Evolutionary conservation across 2,888 invertebrate genomes (phyloP).

Genomic region (Eristalis intricaria): DNA sequence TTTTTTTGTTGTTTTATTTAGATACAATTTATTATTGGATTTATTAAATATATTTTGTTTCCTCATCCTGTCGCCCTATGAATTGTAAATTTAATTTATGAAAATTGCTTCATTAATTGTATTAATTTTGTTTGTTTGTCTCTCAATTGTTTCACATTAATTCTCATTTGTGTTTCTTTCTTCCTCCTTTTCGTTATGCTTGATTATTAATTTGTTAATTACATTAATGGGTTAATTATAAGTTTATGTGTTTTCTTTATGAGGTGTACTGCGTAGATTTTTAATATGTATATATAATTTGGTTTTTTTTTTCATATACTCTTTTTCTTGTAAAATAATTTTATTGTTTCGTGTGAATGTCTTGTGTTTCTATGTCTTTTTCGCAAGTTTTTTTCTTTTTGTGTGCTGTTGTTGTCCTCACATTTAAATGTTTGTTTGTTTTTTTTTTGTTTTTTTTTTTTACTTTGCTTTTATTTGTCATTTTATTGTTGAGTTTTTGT

Average conservation of each 20-base stretch:
- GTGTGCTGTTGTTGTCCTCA: constrained; percentile 8
- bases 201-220: constrained; percentile 66
- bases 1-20: constrained; percentile 54
- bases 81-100: constrained; percentile 70
- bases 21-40: constrained; percentile 57
- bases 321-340: constrained; percentile 73
- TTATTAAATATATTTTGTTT: constrained; percentile 47
- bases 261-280: constrained; percentile 54
- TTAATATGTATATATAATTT: constrained; percentile 53
- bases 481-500: constrained; percentile 47
- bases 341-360: constrained; percentile 79
- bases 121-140: constrained; percentile 23
- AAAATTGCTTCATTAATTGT: constrained; percentile 62
- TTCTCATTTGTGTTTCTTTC: constrained; percentile 33
- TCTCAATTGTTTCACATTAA: constrained; percentile 41
- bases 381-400: not conserved
- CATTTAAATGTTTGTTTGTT: not conserved
- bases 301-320: constrained; percentile 70
- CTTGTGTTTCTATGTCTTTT: constrained; percentile 63
- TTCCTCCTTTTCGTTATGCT: constrained; percentile 42
- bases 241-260: constrained; percentile 51
- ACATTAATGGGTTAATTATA: constrained; percentile 68
- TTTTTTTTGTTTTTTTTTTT: constrained; percentile 25
- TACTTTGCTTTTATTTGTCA: constrained; percentile 47
- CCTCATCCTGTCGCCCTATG: constrained; percentile 49